Evolutionary conservation across 2,797 vertebrate species (phyloP).

Genomic region (Dryobates pubescens): DNA sequence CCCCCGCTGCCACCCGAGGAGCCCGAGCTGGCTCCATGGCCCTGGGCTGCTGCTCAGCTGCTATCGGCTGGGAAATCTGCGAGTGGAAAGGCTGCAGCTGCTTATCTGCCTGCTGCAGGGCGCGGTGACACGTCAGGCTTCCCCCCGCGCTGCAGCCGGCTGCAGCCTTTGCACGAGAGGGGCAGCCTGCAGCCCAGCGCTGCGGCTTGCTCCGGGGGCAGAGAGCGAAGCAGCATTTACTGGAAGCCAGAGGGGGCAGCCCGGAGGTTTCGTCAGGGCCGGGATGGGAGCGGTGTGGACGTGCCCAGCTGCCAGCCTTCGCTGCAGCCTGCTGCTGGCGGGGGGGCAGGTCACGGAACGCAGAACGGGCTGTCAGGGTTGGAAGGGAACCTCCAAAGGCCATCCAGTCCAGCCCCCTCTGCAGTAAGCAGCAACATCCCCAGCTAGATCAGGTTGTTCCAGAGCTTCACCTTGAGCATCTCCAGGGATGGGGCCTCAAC

Average conservation of each 20-base stretch:
- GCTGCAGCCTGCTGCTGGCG: neutral
- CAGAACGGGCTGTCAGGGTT: no score
- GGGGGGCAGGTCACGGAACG: no score
- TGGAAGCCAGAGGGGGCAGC: neutral
- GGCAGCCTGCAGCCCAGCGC: neutral
- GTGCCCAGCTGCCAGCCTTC: neutral
- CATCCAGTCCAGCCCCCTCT: no score
- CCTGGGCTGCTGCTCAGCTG: conserved; percentile 16
- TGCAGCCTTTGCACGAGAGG: conserved; percentile 48
- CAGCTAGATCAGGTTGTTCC: no score
- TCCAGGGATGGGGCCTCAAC: no score
- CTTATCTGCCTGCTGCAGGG: neutral
- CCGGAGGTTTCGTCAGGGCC: neutral
- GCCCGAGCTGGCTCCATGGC: neutral
- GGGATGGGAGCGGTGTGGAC: neutral
- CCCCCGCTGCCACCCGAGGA: neutral
- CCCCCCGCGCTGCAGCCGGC: conserved; percentile 21
- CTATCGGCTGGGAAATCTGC: conserved; percentile 52
- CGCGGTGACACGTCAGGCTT: conserved; percentile 41
- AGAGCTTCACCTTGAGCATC: no score
- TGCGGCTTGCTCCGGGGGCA: neutral
- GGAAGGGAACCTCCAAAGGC: no score
- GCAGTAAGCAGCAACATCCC: no score
- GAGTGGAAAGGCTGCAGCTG: neutral
- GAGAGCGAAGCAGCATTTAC: neutral